Evolutionary conservation across 2,888 invertebrate genomes (phyloP).

Genomic region (Microctonus hyperodae): DNA sequence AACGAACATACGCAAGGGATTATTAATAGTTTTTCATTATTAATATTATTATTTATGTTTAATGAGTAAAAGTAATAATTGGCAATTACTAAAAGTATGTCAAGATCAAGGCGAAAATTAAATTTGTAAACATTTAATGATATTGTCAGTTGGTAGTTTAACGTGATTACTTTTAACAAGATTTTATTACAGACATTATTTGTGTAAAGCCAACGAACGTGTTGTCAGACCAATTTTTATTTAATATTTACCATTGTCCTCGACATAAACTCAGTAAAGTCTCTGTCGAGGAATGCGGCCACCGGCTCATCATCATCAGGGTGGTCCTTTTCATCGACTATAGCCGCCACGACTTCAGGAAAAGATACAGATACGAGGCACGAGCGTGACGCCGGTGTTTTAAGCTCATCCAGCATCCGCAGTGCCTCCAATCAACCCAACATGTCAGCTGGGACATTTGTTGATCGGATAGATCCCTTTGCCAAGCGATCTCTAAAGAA

Average conservation of each 20-base stretch:
- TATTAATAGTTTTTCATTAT: too few relatives aligned
- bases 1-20: constrained; percentile 35
- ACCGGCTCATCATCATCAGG: constrained; percentile 23
- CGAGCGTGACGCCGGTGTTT: constrained; percentile 40
- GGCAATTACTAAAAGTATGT: neutral
- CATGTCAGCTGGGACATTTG: constrained; percentile 83
- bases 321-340: constrained; percentile 21
- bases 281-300: constrained; percentile 37
- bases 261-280: neutral
- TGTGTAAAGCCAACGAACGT: constrained; percentile 15
- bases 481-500: constrained; percentile 97
- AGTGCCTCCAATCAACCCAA: constrained; percentile 45
- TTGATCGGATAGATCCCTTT: constrained; percentile 99
- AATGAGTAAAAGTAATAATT: too few relatives aligned
- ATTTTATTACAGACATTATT: neutral
- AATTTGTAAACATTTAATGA: neutral
- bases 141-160: too few relatives aligned
- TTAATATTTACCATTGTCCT: neutral
- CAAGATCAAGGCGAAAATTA: neutral
- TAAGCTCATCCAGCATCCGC: constrained; percentile 37
- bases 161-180: constrained; percentile 20
- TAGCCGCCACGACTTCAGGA: constrained; percentile 35
- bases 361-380: constrained; percentile 30
- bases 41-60: too few relatives aligned
- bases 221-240: neutral